Base-by-base conservation (phyloP, 1,140 invertebrate species). In the Drosophila novamexicana region DNA sequence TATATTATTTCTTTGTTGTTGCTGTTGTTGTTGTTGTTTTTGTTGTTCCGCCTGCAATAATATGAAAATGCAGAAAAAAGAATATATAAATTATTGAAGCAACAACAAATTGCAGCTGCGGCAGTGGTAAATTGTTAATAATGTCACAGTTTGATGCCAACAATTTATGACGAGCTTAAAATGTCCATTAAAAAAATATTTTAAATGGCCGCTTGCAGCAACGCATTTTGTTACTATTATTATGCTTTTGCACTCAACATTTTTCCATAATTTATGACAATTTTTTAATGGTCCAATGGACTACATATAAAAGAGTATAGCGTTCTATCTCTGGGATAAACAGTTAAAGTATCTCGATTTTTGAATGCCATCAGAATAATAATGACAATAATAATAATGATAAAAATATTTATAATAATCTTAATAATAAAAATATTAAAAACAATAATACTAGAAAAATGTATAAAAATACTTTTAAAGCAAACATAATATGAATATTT, bases 181-280 rank as follows among this genome's bases (percentile, higher is more conserved):
- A 83, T 79, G 79, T 89, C 62, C 69, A 89, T 88, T 74, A 45
- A 74, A 58, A 42, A 39, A 22, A 57, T 22, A 40, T 40, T 22
- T 14, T 29, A 7, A 57, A 40, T 70, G 44, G 7, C n/a, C 34
- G n/a, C 42, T 42, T 32, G 36, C 49, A 29, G 6, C 36, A 37
- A 40, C 12, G 1, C 9, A 16, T 1, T 49, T 63, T 70, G 59
- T 73, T 67, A 53, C 22, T 10, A 36, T 54, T 63, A 42, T 34
- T n/a, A 22, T 22, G 22, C 67, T 56, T 63, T 66, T 50, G 22
- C 37, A 52, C 49, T 57, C 32, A 54, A 76, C 32, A 65, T 52
- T 70, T 79, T 81, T 81, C 18, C 78, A 81, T 86, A 71, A 86
- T 86, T 86, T 79, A 88, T 86, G 76, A 58, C 79, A 88, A 86